These are phyloP conservation scores for Parnassius glacialis DNA, from an alignment of 2,888 invertebrate species.

Conservation along the genomic window DNA sequence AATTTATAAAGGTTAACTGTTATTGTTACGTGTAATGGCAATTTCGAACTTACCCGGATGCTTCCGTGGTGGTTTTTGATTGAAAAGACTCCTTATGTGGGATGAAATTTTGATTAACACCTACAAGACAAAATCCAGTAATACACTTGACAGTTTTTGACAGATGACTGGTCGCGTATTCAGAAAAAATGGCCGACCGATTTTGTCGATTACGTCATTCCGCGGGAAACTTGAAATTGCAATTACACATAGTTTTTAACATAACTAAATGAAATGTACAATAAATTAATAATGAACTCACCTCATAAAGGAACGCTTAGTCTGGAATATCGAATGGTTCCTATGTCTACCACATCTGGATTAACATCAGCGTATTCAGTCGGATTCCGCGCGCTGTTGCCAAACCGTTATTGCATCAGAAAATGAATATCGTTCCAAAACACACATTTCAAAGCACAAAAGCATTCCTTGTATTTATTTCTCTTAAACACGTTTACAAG, in stretches of 20 bases:
- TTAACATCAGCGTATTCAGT: constrained; percentile 50
- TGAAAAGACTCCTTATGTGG: constrained; percentile 58
- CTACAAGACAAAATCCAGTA: constrained; percentile 41
- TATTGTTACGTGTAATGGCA: constrained; percentile 35
- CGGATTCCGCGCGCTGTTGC: constrained; percentile 72
- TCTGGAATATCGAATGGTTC: constrained; percentile 48
- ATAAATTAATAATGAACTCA: constrained; percentile 42
- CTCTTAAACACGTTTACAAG: constrained; percentile 30
- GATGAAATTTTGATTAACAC: constrained; percentile 56
- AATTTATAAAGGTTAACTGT: constrained; percentile 29
- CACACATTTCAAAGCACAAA: constrained; percentile 69
- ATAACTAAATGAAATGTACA: constrained; percentile 21
- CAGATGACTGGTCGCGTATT: constrained; percentile 59
- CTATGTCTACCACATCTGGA: constrained; percentile 62
- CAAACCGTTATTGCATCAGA: constrained; percentile 78
- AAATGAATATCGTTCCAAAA: constrained; percentile 63
- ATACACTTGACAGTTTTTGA: constrained; percentile 41
- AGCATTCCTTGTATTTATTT: constrained; percentile 56
- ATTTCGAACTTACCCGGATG: constrained; percentile 71
- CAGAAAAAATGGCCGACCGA: constrained; percentile 59
- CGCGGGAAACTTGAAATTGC: constrained; percentile 68
- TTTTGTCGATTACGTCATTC: constrained; percentile 62
- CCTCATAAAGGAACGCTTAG: constrained; percentile 59
- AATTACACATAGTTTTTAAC: constrained; percentile 42
- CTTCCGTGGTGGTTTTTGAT: constrained; percentile 64